Conservation (phyloP, 2,888 invertebrate species). For the Nemurella pictetii region DNA sequence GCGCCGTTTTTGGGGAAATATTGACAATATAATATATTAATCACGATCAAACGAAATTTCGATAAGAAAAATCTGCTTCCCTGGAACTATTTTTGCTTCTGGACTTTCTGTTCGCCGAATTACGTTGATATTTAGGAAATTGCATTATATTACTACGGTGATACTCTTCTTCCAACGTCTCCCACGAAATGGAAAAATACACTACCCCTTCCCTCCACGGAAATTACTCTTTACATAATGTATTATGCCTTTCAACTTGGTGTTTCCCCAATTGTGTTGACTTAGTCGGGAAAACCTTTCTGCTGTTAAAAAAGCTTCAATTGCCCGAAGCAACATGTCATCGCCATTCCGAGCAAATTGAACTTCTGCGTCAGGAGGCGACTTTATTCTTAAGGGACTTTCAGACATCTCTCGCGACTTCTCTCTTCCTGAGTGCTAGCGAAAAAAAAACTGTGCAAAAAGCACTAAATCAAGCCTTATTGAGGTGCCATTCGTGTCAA, state of each 20-base stretch:
- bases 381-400: not conserved
- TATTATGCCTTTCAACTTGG: slow-evolving; percentile 12
- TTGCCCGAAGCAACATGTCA: slow-evolving; percentile 22
- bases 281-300: slow-evolving; percentile 6
- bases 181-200: not conserved
- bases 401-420: not conserved
- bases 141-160: not conserved
- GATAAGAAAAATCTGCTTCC: not conserved
- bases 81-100: not conserved
- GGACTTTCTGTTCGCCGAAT: not conserved
- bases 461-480: slow-evolving; percentile 14
- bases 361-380: not conserved
- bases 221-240: slow-evolving; percentile 5
- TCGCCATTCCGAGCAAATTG: slow-evolving; percentile 24
- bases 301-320: slow-evolving; percentile 7
- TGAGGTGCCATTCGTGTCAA: slow-evolving; percentile 9
- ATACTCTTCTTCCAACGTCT: not conserved
- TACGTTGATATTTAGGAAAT: not conserved
- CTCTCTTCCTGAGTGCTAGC: not conserved
- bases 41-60: not conserved
- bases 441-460: not conserved
- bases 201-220: not conserved
- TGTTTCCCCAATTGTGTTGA: slow-evolving; percentile 10
- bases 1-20: not conserved
- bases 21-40: not conserved